Base-by-base conservation (phyloP, 2,113 vertebrate species). In the Cochlearius cochlearius region DNA sequence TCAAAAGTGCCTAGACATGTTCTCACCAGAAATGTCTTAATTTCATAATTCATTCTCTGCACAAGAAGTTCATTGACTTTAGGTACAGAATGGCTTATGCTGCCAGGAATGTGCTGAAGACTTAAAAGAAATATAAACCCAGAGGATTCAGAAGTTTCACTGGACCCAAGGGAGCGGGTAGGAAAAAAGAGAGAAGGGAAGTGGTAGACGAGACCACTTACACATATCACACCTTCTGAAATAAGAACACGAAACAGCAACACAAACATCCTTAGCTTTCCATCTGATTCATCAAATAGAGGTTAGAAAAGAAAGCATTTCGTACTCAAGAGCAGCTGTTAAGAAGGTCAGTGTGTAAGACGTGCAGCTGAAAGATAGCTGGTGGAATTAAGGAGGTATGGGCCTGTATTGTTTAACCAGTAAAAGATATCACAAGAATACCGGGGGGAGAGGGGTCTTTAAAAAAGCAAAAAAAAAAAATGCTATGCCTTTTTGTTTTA, bases 21-120 rank as follows among this genome's bases (percentile, higher is more conserved):
- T 93, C 95, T 96, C 92, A 96, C 74, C 95, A 96, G 92, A 95
- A 92, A 86, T 19, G 59, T 88, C 92, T 93, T 88, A 92, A 92
- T 82, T 92, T 94, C 90, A 66, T 94, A 94, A 96, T 90, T 96
- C 95, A 96, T 77, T 77, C 90, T 62, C 90, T 63, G 67, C 38
- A 92, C 93, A 95, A 95, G 85, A 96, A 92, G 82, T 92, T 94
- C 90, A 95, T 92, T 94, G 90, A 94, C 78, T 96, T 90, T 45
- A 93, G 94, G 69, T 91, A 78, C 56, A 95, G 90, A 96, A 94
- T 91, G 95, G 94, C 84, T 96, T 90, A 91, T 58, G 58, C 84
- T 89, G 87, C 84, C 77, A 95, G 90, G 92, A 96, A 96, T 87
- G 93, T 85, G 93, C 93, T 84, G 81, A 93, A 91, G 81, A 90